Evolutionary conservation across 2,113 vertebrate genomes (phyloP).

Genomic region (Bos indicus): DNA sequence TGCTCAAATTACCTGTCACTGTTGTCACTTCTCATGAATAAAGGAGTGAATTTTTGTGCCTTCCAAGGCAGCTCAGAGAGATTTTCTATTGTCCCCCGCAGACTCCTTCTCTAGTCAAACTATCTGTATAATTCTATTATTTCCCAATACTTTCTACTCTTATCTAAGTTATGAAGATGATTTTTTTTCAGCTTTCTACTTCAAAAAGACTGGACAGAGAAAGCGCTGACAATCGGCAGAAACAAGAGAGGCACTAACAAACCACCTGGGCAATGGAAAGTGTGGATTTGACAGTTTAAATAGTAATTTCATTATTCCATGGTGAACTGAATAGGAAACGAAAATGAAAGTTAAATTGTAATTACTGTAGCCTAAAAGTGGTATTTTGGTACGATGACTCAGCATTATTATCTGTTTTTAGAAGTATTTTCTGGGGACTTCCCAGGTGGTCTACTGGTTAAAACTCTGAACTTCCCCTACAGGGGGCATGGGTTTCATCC

Average conservation of each 20-base stretch:
- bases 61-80: neutral
- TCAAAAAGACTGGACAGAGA: neutral
- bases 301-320: neutral
- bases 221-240: neutral
- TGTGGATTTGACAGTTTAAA: neutral
- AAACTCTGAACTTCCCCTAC: fast-evolving
- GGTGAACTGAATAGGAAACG: neutral
- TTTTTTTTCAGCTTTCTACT: neutral
- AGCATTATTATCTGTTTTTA: neutral
- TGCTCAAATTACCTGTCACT: neutral
- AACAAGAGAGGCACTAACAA: neutral
- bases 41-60: neutral
- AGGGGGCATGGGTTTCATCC: neutral
- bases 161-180: neutral
- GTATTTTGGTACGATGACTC: neutral
- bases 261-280: neutral
- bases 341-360: neutral
- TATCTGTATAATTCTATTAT: neutral
- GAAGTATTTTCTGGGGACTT: neutral
- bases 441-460: neutral
- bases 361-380: neutral
- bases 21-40: neutral
- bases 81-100: neutral
- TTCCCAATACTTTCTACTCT: neutral
- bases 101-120: neutral